Base-by-base conservation (phyloP, 2,113 vertebrate genomes). In the Neopipo cinnamomea region DNA sequence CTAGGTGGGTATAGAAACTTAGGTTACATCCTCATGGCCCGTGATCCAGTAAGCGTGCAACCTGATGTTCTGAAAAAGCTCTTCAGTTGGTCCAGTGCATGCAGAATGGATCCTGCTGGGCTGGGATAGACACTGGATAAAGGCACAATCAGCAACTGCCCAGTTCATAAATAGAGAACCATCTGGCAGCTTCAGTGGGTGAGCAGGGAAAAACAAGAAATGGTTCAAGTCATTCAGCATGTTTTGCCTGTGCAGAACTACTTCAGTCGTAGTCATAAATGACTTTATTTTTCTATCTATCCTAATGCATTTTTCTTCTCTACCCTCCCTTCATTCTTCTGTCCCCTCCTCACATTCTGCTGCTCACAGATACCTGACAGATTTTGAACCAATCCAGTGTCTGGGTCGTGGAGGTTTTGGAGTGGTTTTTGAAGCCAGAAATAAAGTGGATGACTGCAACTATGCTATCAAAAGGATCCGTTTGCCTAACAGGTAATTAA, bases 391-490 rank as follows among this genome's bases (percentile, higher is more conserved):
- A 9, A 98, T 99, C 95, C 99, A 99, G 95, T 99, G 99, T 96
- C 98, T 99, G 55, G 99, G 99, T 31, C 98, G 98, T 14, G 99
- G 99, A 28, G 99, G 99, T 24, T 99, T 99, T 88, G 99, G 99
- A 23, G 99, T 99, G 4, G 99, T 99, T 84, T 99, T 99, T 97
- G 99, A 99, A 98, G 99, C 99, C 68, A 99, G 97, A 92, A 99
- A 99, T 98, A 99, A 99, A 98, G 99, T 99, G 76, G 99, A 99
- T 30, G 99, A 99, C 97, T 99, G 99, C 97, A 98, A 99, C 96
- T 99, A 99, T 35, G 99, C 99, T 75, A 99, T 99, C 98, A 99
- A 99, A 97, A 98, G 99, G 92, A 99, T 99, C 94, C 99, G 99
- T 20, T 98, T 99, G 71, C 99, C 99, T 70, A 99, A 99, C 97